Base-by-base conservation (phyloP, 2,113 vertebrate genomes). In the Heteronetta atricapilla region DNA sequence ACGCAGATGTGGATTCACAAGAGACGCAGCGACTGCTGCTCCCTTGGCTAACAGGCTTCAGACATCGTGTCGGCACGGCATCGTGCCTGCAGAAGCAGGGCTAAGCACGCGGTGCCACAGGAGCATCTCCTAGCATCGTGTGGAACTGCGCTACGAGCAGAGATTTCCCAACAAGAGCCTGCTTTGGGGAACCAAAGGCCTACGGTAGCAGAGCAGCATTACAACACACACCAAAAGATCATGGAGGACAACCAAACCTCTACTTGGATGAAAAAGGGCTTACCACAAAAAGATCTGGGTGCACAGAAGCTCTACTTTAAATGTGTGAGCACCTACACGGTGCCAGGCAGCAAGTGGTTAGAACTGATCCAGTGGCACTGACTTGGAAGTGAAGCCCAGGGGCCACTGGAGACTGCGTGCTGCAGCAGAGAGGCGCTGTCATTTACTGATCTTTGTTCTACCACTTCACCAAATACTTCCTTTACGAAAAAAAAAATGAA, bases 181-280 rank as follows among this genome's bases (percentile, higher is more conserved):
- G 83, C 74, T 93, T 69, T 85, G 60, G 73, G 88, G 87, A 96
- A 91, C 62, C 26, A n/a, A 90, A 94, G 92, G 86, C 91, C 93
- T 95, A 93, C 77, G 68, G 26, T 5, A 82, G 79, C 84, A 87
- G 81, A 93, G 85, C 19, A 1, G 74, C 69, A 56, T 34, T 78
- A 77, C 73, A 93, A 36, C 62, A 52, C 63, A 86, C 36, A 56
- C 76, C 34, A 63, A 82, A 3, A 84, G 23, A 70, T 36, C 40
- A 23, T 17, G 12, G 84, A 97, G 80, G 91, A 96, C 82, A 84
- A 95, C 1, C 88, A 75, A 22, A 80, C 69, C 92, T 91, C 3
- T 48, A 77, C 67, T 0, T 77, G 56, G 73, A 94, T 42, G 89
- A 56, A 69, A 95, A 90, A n/a, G 91, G 66, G 85, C 83, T 89